These are phyloP conservation scores for Enhydra lutris DNA, from an alignment of 2,113 vertebrate species.

Conservation along the genomic window DNA sequence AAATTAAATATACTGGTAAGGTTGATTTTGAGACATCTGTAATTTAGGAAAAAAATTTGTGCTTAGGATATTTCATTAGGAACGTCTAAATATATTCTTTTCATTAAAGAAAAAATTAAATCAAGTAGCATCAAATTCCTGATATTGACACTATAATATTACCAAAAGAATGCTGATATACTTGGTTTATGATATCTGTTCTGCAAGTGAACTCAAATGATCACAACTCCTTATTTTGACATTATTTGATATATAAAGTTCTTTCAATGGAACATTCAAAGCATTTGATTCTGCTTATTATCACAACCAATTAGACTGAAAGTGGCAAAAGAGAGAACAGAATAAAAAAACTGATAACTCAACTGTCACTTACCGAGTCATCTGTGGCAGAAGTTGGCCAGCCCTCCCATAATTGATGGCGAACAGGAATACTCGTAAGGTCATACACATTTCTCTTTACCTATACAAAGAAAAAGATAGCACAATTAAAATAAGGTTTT, in stretches of 20 bases:
- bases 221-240: background rate
- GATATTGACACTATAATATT: background rate
- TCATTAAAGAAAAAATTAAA: constrained; percentile 45
- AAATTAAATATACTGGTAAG: constrained; percentile 5
- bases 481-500: constrained; percentile 26
- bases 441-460: constrained; percentile 98
- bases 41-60: constrained; percentile 12
- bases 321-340: background rate
- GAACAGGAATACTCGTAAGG: constrained; percentile 97
- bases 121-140: constrained; percentile 21
- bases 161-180: background rate
- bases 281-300: constrained; percentile 11
- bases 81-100: background rate
- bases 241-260: background rate
- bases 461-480: constrained; percentile 78
- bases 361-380: constrained; percentile 89
- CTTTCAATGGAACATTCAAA: constrained; percentile 5
- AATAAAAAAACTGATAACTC: background rate
- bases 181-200: background rate
- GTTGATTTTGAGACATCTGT: background rate
- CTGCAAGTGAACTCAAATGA: constrained; percentile 22
- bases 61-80: constrained; percentile 24
- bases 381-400: constrained; percentile 94
- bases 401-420: constrained; percentile 97
- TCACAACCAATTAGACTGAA: background rate